Percentiles rank a stretch among this genome's conserved stretches.
Conservation (phyloP, 2,888 invertebrate genomes). For the Chouioia cunea region DNA sequence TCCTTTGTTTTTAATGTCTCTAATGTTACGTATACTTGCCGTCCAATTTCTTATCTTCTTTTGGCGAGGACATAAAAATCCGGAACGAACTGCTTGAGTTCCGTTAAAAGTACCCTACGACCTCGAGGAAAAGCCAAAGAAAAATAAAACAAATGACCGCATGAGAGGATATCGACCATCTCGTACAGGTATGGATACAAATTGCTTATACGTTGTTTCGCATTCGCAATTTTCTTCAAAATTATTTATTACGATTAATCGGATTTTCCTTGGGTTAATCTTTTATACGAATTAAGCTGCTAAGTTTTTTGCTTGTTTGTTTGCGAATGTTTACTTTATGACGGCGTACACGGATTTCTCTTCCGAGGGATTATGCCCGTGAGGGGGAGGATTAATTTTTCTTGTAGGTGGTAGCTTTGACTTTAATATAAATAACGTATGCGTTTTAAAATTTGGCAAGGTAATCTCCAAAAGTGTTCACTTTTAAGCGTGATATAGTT, state of each 20-base stretch:
- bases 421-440: too few species aligned
- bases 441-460: too few species aligned
- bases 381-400: too few species aligned
- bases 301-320: not conserved
- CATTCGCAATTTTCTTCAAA: too few species aligned
- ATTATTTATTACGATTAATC: conserved; percentile 3
- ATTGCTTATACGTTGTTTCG: too few species aligned
- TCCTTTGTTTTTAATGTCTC: not conserved
- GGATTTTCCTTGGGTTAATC: not conserved
- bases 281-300: conserved; percentile 19
- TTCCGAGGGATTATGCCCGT: too few species aligned
- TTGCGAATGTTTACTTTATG: not conserved
- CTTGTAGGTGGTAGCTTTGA: too few species aligned
- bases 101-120: not conserved
- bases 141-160: not conserved
- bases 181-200: too few species aligned
- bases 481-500: too few species aligned
- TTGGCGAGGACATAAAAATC: not conserved
- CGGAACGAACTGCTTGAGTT: conserved; percentile 7
- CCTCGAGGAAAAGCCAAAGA: not conserved
- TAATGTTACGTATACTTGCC: not conserved
- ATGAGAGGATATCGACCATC: too few species aligned
- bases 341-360: too few species aligned
- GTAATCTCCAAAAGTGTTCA: too few species aligned
- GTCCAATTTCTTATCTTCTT: conserved; percentile 18